Percentiles rank a stretch among this genome's conserved stretches.
Evolutionary conservation across 2,113 vertebrate species (phyloP).

Genomic region (Cephalopholis sonnerati): DNA sequence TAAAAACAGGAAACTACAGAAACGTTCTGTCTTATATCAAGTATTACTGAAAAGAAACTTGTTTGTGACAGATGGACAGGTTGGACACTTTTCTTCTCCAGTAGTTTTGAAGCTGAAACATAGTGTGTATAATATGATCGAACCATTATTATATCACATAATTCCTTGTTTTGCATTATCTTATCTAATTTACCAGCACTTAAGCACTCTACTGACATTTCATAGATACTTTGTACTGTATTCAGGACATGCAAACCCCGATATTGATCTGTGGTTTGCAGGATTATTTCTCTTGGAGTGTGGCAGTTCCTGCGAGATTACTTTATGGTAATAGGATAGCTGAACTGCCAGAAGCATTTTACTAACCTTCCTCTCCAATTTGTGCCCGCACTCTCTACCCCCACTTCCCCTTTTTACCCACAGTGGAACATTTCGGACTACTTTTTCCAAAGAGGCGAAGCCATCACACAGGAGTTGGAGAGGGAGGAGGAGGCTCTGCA

Average conservation of each 20-base stretch:
- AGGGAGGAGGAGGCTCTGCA: conserved; percentile 91
- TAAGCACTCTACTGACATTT: conserved; percentile 34
- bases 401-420: conserved; percentile 18
- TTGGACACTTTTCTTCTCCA: conserved; percentile 7
- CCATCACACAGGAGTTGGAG: conserved; percentile 94
- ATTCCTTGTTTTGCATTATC: conserved; percentile 28
- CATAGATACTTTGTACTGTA: conserved; percentile 27
- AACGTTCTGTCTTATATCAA: not conserved
- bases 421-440: conserved; percentile 99
- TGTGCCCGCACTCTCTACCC: not conserved
- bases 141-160: not conserved
- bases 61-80: not conserved
- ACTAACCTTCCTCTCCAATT: conserved; percentile 21
- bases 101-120: not conserved
- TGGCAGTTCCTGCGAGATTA: conserved; percentile 57
- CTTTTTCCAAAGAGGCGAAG: conserved; percentile 98
- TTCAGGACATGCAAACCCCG: conserved; percentile 48
- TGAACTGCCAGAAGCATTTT: conserved; percentile 53
- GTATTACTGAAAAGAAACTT: not conserved
- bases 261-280: conserved; percentile 64
- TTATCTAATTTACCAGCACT: conserved; percentile 33
- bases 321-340: conserved; percentile 59
- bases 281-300: conserved; percentile 54
- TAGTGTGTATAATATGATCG: not conserved
- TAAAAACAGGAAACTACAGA: not conserved